Conservation (phyloP, 2,888 invertebrate genomes). For the Dastarcus helophoroides region DNA sequence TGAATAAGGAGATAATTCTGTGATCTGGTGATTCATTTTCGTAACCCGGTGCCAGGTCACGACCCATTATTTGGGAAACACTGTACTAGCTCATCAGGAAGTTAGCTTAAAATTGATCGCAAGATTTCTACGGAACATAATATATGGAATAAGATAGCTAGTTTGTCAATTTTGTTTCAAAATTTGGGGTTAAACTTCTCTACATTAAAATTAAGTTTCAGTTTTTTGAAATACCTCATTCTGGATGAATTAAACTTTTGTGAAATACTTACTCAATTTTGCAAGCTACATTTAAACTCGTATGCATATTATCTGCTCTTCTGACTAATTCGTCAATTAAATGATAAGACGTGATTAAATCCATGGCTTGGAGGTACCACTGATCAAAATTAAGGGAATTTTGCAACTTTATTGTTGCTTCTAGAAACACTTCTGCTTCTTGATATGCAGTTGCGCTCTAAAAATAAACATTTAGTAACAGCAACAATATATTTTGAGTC, state of each 20-base stretch:
- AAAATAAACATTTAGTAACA: slow-evolving; percentile 2
- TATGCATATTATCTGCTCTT: slow-evolving; percentile 20
- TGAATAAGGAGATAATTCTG: too few relatives aligned
- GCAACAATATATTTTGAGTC: neutral
- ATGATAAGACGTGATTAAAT: slow-evolving; percentile 25
- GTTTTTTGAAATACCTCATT: too few relatives aligned
- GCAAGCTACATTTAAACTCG: slow-evolving; percentile 18
- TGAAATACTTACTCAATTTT: slow-evolving; percentile 14
- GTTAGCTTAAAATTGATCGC: too few relatives aligned
- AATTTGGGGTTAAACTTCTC: too few relatives aligned
- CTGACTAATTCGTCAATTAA: slow-evolving; percentile 25
- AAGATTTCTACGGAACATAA: too few relatives aligned
- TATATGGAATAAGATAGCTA: too few relatives aligned
- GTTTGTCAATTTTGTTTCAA: too few relatives aligned
- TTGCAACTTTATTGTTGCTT: slow-evolving; percentile 14
- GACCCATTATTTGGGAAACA: too few relatives aligned
- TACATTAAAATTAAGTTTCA: too few relatives aligned
- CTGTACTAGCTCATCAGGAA: too few relatives aligned
- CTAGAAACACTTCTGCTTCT: slow-evolving; percentile 9
- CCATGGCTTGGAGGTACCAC: slow-evolving; percentile 36
- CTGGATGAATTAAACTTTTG: neutral
- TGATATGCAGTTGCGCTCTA: slow-evolving; percentile 8
- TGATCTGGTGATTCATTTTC: too few relatives aligned
- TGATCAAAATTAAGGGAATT: slow-evolving; percentile 23
- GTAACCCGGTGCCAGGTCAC: too few relatives aligned